Percentiles rank a stretch among this genome's conserved stretches.
Conservation (phyloP, 1,140 invertebrate genomes). For the Scaptomyza graminum region DNA sequence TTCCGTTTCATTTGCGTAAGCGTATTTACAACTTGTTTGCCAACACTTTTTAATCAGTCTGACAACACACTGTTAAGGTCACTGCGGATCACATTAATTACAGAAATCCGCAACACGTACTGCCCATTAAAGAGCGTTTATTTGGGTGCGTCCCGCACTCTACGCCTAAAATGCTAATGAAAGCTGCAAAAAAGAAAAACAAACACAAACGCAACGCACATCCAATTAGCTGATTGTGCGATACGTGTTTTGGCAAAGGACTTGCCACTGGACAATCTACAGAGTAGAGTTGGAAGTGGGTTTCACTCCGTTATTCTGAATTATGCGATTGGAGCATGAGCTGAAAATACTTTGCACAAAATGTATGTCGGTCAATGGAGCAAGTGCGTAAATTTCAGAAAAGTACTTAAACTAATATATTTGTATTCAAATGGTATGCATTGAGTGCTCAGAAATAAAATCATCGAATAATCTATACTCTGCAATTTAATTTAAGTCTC, state of each 20-base stretch:
- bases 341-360: background rate
- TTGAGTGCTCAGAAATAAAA: background rate
- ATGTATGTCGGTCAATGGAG: slow-evolving; percentile 63
- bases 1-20: slow-evolving; percentile 58
- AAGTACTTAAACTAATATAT: slow-evolving; percentile 14
- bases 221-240: slow-evolving; percentile 77
- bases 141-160: slow-evolving; percentile 34
- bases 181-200: slow-evolving; percentile 60
- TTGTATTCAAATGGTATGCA: slow-evolving; percentile 27
- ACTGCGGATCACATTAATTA: slow-evolving; percentile 75
- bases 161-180: slow-evolving; percentile 66
- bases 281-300: slow-evolving; percentile 1
- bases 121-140: slow-evolving; percentile 62
- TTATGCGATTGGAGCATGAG: slow-evolving; percentile 66
- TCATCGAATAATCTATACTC: slow-evolving; percentile 3
- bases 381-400: slow-evolving; percentile 44
- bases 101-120: slow-evolving; percentile 67
- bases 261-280: slow-evolving; percentile 10
- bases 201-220: slow-evolving; percentile 28
- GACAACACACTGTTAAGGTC: slow-evolving; percentile 78
- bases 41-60: slow-evolving; percentile 78
- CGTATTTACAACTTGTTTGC: slow-evolving; percentile 70
- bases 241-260: slow-evolving; percentile 73
- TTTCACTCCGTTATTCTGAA: slow-evolving; percentile 28
- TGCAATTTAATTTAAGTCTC: background rate